Percentiles rank a stretch among this genome's conserved stretches.
phyloP scores from a whole-genome alignment of 1,140 invertebrate genomes.

The Neodiprion lecontei region DNA sequence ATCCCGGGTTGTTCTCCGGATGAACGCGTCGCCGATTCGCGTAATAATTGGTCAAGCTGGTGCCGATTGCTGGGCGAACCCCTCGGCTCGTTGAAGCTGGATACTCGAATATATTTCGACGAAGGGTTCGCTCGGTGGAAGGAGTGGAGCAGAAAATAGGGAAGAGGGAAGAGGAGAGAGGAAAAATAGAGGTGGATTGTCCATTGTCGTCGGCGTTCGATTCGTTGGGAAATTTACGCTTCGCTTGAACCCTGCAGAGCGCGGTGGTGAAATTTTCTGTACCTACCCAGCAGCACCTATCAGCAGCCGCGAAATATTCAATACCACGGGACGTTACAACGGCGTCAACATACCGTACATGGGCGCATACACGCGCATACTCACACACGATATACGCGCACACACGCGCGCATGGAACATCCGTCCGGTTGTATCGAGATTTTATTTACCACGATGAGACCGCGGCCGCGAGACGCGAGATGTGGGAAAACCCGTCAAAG shows the following conservation, averaged over 20 bases:
- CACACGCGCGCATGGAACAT: no score
- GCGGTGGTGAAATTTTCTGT: neutral
- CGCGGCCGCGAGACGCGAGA: no score
- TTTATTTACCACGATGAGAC: no score
- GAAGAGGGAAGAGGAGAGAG: constrained; percentile 2
- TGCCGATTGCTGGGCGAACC: neutral
- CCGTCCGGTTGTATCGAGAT: no score
- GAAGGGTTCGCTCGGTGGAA: neutral
- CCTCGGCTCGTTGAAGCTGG: neutral
- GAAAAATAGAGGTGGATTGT: constrained; percentile 18
- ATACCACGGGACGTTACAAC: no score
- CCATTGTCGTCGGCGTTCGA: constrained; percentile 18
- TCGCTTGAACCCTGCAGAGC: constrained; percentile 5
- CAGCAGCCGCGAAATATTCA: no score
- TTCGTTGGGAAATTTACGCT: constrained; percentile 41
- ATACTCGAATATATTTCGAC: constrained; percentile 3
- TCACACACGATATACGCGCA: no score
- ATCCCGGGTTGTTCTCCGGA: neutral
- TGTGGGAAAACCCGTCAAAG: no score
- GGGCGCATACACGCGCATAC: no score
- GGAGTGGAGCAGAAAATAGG: neutral
- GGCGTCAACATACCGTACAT: no score
- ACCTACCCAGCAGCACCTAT: no score
- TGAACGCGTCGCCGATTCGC: neutral
- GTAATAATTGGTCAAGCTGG: constrained; percentile 1